phyloP scores from a whole-genome alignment of 2,888 invertebrate genomes.

The Aphodius granarius region DNA sequence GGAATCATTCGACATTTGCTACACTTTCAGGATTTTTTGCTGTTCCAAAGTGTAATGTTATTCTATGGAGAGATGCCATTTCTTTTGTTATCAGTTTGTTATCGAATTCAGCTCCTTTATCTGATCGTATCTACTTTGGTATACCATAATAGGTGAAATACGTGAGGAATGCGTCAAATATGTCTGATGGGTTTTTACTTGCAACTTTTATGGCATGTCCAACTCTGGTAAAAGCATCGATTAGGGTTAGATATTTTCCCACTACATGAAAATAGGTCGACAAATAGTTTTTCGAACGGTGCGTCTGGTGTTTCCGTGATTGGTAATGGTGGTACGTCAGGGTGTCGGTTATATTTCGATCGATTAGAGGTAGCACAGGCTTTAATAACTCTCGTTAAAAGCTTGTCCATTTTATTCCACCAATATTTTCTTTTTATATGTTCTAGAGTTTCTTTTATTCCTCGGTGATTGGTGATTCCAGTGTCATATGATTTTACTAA shows the following conservation, averaged over 20 bases:
- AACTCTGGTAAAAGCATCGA: constrained; percentile 15
- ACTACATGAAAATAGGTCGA: not conserved
- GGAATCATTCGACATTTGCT: constrained; percentile 12
- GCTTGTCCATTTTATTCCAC: constrained; percentile 11
- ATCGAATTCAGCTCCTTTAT: constrained; percentile 8
- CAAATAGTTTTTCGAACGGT: constrained; percentile 5
- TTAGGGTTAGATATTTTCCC: constrained; percentile 14
- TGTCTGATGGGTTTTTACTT: constrained; percentile 21
- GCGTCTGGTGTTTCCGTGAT: constrained; percentile 2
- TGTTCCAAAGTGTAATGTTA: too few species aligned
- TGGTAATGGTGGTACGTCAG: not conserved
- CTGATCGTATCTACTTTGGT: constrained; percentile 18
- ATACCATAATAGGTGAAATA: constrained; percentile 19
- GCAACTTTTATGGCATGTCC: constrained; percentile 5
- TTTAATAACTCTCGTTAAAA: constrained; percentile 6
- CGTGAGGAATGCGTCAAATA: constrained; percentile 10
- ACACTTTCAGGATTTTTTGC: too few species aligned
- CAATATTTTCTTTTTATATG: not conserved
- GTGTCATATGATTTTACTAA: not conserved
- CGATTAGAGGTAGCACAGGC: constrained; percentile 2
- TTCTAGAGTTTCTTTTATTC: not conserved
- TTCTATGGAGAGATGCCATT: not conserved
- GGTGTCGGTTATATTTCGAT: constrained; percentile 2
- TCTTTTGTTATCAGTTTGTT: constrained; percentile 10
- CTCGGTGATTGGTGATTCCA: constrained; percentile 10